Percentiles rank a stretch among this genome's conserved stretches.
Conservation (phyloP, 2,888 invertebrate species). For the Ophion costatus region DNA sequence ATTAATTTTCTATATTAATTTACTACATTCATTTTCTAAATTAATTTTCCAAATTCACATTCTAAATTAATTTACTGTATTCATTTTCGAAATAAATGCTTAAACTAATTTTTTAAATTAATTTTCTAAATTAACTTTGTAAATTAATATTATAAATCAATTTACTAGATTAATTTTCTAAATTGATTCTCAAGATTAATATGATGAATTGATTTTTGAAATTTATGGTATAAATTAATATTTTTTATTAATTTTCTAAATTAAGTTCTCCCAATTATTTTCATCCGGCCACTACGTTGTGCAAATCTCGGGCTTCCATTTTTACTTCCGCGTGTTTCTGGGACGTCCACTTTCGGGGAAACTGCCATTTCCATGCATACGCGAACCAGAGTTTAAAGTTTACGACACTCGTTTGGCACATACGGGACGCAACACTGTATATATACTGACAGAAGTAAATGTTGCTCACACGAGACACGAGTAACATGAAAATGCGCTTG, state of each 20-base stretch:
- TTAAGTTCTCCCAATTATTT: background rate
- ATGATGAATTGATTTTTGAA: no score
- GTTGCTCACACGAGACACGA: constrained; percentile 33
- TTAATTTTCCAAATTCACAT: no score
- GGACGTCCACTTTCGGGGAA: constrained; percentile 35
- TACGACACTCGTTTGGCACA: constrained; percentile 41
- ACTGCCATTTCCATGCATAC: constrained; percentile 37
- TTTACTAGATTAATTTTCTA: no score
- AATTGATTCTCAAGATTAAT: no score
- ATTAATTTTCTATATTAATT: no score
- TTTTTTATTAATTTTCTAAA: background rate
- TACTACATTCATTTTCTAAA: no score
- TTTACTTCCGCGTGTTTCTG: constrained; percentile 6
- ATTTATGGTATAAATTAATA: no score
- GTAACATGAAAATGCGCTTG: constrained; percentile 54
- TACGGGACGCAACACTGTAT: constrained; percentile 5
- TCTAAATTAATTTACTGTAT: no score
- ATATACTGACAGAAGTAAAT: constrained; percentile 27
- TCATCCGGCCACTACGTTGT: background rate
- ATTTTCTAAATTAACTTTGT: no score
- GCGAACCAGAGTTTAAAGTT: constrained; percentile 43
- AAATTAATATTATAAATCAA: no score
- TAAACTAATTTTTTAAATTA: no score
- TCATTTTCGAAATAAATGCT: no score
- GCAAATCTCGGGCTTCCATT: constrained; percentile 6